Percentiles rank a stretch among this genome's conserved stretches.
These are phyloP conservation scores for Pocillopora meandrina DNA, from an alignment of 92 coral and sea anemone genomes.

Conservation along the genomic window DNA sequence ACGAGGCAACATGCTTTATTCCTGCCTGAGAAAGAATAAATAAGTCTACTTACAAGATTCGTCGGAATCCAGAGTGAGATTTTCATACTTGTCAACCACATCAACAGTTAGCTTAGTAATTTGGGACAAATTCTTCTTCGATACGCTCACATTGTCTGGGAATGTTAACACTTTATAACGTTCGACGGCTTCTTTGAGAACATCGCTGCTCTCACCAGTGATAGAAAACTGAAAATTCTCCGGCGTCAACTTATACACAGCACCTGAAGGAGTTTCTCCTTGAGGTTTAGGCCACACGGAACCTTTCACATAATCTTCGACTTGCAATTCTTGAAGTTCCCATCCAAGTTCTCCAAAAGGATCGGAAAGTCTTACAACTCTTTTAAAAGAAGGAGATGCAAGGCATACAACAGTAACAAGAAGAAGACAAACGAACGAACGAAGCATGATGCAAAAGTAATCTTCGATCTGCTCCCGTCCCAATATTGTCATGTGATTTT, in stretches of 20 bases:
- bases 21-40: background rate
- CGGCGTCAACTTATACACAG: conserved; percentile 55
- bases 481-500: conserved; percentile 24
- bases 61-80: conserved; percentile 74
- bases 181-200: conserved; percentile 62
- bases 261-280: conserved; percentile 51
- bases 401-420: conserved; percentile 11
- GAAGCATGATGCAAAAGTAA: background rate
- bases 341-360: conserved; percentile 49
- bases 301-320: conserved; percentile 77
- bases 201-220: conserved; percentile 73
- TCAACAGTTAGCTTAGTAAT: conserved; percentile 50
- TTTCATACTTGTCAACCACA: conserved; percentile 70
- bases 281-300: conserved; percentile 93
- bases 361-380: conserved; percentile 59
- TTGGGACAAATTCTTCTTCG: conserved; percentile 39
- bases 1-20: background rate
- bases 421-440: background rate
- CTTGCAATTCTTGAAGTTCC: conserved; percentile 39
- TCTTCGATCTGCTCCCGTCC: background rate
- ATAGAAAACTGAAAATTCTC: conserved; percentile 54
- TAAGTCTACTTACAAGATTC: conserved; percentile 78
- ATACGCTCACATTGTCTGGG: conserved; percentile 54
- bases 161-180: conserved; percentile 79
- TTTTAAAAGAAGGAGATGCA: conserved; percentile 22